Evolutionary conservation across 1,140 invertebrate genomes (phyloP), one percentile per base, ranked within the genome.

Genomic region (Sesamia nonagrioides): DNA sequence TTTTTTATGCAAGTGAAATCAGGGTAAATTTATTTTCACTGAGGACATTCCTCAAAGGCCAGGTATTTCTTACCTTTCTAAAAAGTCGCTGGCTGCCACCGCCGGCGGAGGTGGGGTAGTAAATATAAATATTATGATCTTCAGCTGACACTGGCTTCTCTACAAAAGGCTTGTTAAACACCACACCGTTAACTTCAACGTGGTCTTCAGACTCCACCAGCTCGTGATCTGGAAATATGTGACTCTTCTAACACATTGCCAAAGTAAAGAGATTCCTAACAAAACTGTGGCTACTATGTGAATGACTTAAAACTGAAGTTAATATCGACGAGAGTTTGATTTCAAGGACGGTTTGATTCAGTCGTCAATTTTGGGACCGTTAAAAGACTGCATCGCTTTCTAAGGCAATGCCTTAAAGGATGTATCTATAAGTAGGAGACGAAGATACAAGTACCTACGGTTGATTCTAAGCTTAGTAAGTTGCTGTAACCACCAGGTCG

Each of bases 81-180:
- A 99, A 99, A 52, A 99, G 95, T 85, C 99, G 96, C 91, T 99
- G 99, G 92, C 98, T 99, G 2, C 99, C 99, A 3, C 98, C 98
- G 3, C 99, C 99, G n/a, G 99, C 99, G 4, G 98, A 99, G 4
- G 98, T 98, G 0, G 99, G 99, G 95, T 99, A 99, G 95, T 99
- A 99, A 86, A 99, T 99, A 92, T 99, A 99, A 89, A 99, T 99
- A 92, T 99, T 99, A 94, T 99, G 99, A 95, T 99, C 99, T 95
- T 99, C 99, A 0, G 99, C 99, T 21, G 98, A 99, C 1, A 96
- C 96, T 0, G 99, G 99, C 92, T 99, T 99, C 94, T 99, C 99
- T 0, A 99, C 99, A 96, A 99, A 99, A 0, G 99, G 99, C 92
- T 99, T 99, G 90, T 99, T 99, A 89, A 99, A 99, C 2, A 98